phyloP scores from a whole-genome alignment of 2,888 invertebrate genomes.

The Hetaerina titia region DNA sequence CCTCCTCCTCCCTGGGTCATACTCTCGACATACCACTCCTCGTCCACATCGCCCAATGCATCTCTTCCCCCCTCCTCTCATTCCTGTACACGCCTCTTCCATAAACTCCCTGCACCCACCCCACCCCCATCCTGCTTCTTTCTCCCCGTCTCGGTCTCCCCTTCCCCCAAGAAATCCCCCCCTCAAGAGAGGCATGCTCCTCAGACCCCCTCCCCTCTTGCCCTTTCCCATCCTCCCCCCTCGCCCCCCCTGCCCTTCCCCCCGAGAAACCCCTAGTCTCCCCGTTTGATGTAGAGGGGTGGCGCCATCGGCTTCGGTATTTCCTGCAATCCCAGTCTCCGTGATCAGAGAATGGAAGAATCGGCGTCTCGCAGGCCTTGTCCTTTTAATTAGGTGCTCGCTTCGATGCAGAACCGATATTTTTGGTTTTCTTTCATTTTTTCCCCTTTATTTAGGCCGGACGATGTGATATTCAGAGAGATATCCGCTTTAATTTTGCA shows the following conservation, averaged over 20 bases:
- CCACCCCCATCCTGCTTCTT: neutral
- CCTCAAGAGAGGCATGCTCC: neutral
- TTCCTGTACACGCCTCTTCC: slow-evolving; percentile 20
- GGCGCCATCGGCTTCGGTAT: neutral
- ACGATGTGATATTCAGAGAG: neutral
- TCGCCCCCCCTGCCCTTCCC: neutral
- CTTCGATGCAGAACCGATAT: neutral
- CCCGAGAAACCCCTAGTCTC: neutral
- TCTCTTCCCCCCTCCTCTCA: neutral
- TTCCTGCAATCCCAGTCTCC: neutral
- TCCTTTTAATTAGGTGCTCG: neutral
- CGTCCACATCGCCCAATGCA: neutral
- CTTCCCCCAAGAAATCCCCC: neutral
- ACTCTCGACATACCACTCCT: neutral
- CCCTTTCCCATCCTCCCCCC: neutral
- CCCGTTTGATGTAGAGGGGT: neutral
- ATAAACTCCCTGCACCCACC: neutral
- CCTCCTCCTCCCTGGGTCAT: neutral
- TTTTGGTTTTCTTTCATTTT: no score
- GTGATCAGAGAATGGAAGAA: neutral
- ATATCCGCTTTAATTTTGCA: neutral
- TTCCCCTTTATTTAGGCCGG: neutral
- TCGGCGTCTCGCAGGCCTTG: neutral
- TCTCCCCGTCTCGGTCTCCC: neutral
- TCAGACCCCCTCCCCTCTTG: neutral